Percentiles rank a stretch among this genome's conserved stretches.
Conservation (phyloP, 2,888 invertebrate species). For the Andrena dorsata region DNA sequence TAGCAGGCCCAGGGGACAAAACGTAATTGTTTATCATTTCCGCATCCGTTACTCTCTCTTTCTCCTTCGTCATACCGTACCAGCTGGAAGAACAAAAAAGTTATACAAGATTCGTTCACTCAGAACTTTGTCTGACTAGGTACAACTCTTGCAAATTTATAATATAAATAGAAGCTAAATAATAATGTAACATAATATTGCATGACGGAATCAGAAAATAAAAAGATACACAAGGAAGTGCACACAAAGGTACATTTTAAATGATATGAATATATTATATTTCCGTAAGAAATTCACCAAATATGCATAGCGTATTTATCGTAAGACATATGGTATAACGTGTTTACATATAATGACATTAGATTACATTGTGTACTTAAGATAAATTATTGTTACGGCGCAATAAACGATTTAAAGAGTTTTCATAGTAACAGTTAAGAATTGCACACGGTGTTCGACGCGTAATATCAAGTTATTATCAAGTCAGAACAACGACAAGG, state of each 20-base stretch:
- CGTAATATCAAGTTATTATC: slow-evolving; percentile 28
- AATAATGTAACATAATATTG: no score
- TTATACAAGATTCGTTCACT: no score
- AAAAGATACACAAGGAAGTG: background rate
- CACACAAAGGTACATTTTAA: slow-evolving; percentile 26
- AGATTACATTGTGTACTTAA: slow-evolving; percentile 62
- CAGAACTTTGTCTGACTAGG: no score
- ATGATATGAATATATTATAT: slow-evolving; percentile 69
- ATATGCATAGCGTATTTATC: slow-evolving; percentile 74
- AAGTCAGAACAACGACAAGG: slow-evolving; percentile 39
- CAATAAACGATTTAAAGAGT: slow-evolving; percentile 62
- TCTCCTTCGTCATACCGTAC: no score
- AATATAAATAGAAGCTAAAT: no score
- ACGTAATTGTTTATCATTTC: no score
- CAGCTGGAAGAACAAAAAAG: no score
- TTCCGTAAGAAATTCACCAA: slow-evolving; percentile 80
- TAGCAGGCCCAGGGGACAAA: no score
- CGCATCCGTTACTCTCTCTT: no score
- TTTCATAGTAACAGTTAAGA: slow-evolving; percentile 35
- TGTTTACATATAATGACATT: slow-evolving; percentile 62
- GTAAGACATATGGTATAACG: slow-evolving; percentile 60
- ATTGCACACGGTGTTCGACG: slow-evolving; percentile 38
- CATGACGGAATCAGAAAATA: background rate
- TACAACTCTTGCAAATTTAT: no score
- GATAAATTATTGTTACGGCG: slow-evolving; percentile 56